Percentiles rank a stretch among this genome's conserved stretches.
Conservation (phyloP, 1,140 invertebrate species). For the Antheraea mylitta region DNA sequence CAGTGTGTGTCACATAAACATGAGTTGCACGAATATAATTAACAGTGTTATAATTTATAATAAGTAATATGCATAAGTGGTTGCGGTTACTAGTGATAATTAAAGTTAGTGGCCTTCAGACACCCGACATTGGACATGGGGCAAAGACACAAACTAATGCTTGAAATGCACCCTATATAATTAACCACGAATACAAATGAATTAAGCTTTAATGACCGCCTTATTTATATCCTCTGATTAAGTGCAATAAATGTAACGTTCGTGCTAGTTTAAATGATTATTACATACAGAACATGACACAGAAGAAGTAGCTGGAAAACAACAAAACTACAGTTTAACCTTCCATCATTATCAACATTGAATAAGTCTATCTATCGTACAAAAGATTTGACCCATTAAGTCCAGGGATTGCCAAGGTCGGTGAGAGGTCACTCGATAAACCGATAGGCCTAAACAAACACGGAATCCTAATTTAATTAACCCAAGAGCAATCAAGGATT, state of each 20-base stretch:
- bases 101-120: too few species aligned
- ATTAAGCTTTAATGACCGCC: conserved; percentile 30
- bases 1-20: too few species aligned
- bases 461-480: conserved; percentile 32
- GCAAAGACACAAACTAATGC: background rate
- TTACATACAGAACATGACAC: too few species aligned
- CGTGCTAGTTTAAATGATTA: background rate
- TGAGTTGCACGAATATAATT: too few species aligned
- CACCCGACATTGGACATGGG: too few species aligned
- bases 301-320: too few species aligned
- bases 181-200: conserved; percentile 34
- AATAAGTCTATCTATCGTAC: background rate
- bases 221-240: conserved; percentile 18
- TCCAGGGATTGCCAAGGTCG: conserved; percentile 10
- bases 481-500: conserved; percentile 26
- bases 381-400: conserved; percentile 9
- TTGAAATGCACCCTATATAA: conserved; percentile 24
- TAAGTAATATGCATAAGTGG: too few species aligned
- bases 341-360: background rate
- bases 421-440: conserved; percentile 25
- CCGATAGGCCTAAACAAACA: conserved; percentile 38
- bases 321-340: background rate
- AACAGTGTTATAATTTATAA: too few species aligned
- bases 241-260: conserved; percentile 8
- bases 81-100: too few species aligned